phyloP scores from a whole-genome alignment of 2,888 invertebrate genomes.

The Leptothorax acervorum region DNA sequence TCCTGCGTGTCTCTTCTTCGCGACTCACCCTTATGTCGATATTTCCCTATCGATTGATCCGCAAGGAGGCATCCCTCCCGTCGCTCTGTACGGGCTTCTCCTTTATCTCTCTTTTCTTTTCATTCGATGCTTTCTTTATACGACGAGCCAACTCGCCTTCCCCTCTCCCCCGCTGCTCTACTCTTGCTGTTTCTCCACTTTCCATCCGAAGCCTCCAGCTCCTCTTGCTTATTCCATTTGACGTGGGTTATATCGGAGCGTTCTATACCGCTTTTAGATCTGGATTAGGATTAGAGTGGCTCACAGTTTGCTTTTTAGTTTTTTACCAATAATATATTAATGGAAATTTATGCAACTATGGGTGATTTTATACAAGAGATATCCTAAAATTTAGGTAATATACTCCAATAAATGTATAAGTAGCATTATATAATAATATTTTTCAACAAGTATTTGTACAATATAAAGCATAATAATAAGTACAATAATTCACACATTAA shows the following conservation, averaged over 20 bases:
- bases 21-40: slow-evolving; percentile 79
- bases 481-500: not conserved
- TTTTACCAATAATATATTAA: slow-evolving; percentile 7
- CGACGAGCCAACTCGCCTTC: slow-evolving; percentile 50
- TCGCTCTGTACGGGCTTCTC: slow-evolving; percentile 61
- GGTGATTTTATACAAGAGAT: not conserved
- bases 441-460: not conserved
- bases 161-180: slow-evolving; percentile 7
- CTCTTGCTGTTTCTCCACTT: slow-evolving; percentile 40
- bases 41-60: slow-evolving; percentile 85
- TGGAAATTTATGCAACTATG: slow-evolving; percentile 1
- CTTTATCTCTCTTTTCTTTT: slow-evolving; percentile 66
- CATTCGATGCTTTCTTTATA: slow-evolving; percentile 58
- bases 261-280: not conserved
- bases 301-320: not conserved
- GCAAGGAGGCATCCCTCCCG: slow-evolving; percentile 73
- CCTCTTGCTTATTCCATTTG: slow-evolving; percentile 33
- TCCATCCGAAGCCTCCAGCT: slow-evolving; percentile 31
- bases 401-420: not conserved
- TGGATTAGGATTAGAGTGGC: slow-evolving; percentile 21
- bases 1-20: slow-evolving; percentile 65
- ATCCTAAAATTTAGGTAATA: not conserved
- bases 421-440: not conserved
- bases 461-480: not conserved
- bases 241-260: not conserved